These are phyloP conservation scores for Eupithecia centaureata DNA, from an alignment of 2,888 invertebrate genomes.

Conservation along the genomic window DNA sequence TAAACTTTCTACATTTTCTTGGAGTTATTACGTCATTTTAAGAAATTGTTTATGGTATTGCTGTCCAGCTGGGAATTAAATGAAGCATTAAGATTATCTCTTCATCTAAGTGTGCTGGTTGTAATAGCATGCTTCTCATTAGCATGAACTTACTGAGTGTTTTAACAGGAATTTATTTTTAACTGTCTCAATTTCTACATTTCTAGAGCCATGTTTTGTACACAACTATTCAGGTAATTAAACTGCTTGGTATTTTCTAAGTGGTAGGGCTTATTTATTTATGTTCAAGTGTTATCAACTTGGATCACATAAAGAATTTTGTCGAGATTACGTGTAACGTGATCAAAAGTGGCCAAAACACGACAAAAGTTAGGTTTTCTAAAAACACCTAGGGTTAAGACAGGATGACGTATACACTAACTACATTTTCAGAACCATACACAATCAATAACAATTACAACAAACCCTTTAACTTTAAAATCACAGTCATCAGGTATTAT, in stretches of 20 bases:
- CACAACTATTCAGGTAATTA: slow-evolving; percentile 2
- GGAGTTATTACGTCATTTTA: slow-evolving; percentile 47
- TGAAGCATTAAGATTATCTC: slow-evolving; percentile 38
- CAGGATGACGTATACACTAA: not conserved
- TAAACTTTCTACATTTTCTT: slow-evolving; percentile 57
- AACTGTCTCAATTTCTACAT: slow-evolving; percentile 11
- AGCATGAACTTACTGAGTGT: slow-evolving; percentile 4
- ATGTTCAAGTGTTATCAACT: not conserved
- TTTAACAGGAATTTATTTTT: slow-evolving; percentile 7
- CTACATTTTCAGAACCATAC: no score
- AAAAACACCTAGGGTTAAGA: not conserved
- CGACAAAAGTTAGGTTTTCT: not conserved
- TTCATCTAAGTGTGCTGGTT: slow-evolving; percentile 19
- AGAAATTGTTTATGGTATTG: slow-evolving; percentile 31
- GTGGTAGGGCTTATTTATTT: not conserved
- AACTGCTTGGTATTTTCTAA: not conserved
- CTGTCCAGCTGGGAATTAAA: slow-evolving; percentile 29
- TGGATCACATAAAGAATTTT: not conserved
- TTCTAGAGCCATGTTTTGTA: not conserved
- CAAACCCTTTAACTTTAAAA: no score
- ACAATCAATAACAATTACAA: no score
- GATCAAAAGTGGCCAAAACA: not conserved
- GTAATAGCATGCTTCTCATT: slow-evolving; percentile 10
- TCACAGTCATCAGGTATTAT: no score
- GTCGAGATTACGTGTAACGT: not conserved